Evolutionary conservation across 2,797 vertebrate genomes (phyloP).

Genomic region (Sebastes nivosus): DNA sequence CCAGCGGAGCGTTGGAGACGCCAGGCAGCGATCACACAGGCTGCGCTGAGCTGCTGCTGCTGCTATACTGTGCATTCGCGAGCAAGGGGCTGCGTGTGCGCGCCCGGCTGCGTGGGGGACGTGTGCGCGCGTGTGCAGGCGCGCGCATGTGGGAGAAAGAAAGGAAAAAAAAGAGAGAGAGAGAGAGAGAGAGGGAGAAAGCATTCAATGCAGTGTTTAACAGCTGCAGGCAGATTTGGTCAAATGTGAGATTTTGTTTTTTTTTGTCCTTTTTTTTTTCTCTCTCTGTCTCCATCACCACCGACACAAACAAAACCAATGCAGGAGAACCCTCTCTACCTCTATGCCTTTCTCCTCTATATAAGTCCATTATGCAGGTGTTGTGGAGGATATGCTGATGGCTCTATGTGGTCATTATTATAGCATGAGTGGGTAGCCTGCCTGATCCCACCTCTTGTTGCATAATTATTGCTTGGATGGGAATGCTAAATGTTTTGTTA

Average conservation of each 20-base stretch:
- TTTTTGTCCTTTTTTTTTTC: neutral
- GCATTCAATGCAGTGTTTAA: constrained; percentile 32
- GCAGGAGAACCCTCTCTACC: neutral
- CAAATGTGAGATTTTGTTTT: constrained; percentile 33
- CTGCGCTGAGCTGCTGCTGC: constrained; percentile 24
- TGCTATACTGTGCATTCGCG: constrained; percentile 42
- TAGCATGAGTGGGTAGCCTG: constrained; percentile 64
- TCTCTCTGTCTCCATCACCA: neutral
- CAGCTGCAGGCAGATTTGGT: constrained; percentile 43
- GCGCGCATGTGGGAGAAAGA: constrained; percentile 38
- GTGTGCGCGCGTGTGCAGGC: constrained; percentile 18
- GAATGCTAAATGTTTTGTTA: constrained; percentile 27
- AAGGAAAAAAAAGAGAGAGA: neutral
- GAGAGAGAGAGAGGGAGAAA: constrained; percentile 4
- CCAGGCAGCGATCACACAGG: constrained; percentile 33
- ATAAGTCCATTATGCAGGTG: constrained; percentile 55
- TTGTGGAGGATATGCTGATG: constrained; percentile 47
- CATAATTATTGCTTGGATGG: constrained; percentile 64
- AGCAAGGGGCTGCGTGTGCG: constrained; percentile 56
- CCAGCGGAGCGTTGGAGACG: constrained; percentile 40
- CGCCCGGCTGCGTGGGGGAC: constrained; percentile 58
- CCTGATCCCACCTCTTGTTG: constrained; percentile 67
- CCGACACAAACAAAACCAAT: constrained; percentile 11
- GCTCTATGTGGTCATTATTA: constrained; percentile 65
- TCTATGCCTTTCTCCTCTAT: neutral